phyloP scores from a whole-genome alignment of 2,888 invertebrate genomes.

The Autographa pulchrina region DNA sequence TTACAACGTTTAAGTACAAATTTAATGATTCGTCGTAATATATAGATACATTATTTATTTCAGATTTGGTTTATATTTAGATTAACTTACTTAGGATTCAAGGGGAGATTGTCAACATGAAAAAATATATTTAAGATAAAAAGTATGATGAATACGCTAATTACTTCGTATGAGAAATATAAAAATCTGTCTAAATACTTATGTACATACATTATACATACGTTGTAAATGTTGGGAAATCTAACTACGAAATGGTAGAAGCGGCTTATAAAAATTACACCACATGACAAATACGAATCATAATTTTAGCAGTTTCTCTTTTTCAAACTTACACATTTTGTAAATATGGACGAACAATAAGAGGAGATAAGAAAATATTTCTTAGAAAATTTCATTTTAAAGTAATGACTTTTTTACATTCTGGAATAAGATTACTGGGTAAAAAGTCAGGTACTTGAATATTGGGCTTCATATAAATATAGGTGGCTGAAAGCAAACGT shows the following conservation, averaged over 20 bases:
- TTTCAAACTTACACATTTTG: background rate
- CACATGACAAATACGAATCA: background rate
- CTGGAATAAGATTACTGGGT: background rate
- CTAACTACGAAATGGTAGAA: background rate
- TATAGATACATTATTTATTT: background rate
- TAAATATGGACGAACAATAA: background rate
- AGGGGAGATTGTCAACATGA: background rate
- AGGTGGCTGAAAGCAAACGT: constrained; percentile 55
- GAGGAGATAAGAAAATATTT: background rate
- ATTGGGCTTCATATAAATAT: constrained; percentile 19
- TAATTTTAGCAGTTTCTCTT: background rate
- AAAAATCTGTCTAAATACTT: background rate
- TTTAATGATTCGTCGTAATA: background rate
- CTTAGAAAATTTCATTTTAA: background rate
- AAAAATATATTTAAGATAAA: background rate
- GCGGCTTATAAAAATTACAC: background rate
- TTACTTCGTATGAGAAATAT: background rate
- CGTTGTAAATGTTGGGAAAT: background rate
- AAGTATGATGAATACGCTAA: background rate
- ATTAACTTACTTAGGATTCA: background rate
- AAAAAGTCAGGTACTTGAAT: constrained; percentile 19
- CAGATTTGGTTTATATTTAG: background rate
- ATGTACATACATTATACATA: background rate
- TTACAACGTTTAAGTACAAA: background rate
- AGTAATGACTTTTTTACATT: background rate